A percentile compares a stretch with the other conserved stretches of the same genome.
Conservation (phyloP, 2,113 vertebrate genomes). For the Recurvirostra avosetta region DNA sequence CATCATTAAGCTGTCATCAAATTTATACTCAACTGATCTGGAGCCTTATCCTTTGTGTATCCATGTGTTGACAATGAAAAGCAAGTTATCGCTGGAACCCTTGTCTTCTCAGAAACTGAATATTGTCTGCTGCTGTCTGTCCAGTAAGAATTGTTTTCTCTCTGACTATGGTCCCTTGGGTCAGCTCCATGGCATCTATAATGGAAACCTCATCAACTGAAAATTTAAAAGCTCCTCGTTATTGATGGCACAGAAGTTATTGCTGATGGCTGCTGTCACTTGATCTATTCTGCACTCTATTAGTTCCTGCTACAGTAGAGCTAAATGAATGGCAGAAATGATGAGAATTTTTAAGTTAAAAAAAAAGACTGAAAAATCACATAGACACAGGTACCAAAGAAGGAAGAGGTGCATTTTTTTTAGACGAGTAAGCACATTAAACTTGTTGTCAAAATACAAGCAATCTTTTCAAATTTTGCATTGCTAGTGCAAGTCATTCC, state of each 20-base stretch:
- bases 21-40: not conserved
- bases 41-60: not conserved
- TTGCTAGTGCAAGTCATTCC: not conserved
- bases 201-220: not conserved
- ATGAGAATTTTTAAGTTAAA: not conserved
- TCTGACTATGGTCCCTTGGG: not conserved
- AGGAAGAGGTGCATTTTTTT: not conserved
- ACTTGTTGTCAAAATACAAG: not conserved
- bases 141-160: not conserved
- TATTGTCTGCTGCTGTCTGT: not conserved
- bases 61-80: not conserved
- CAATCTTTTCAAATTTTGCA: not conserved
- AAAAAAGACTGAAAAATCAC: not conserved
- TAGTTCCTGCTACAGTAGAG: not conserved
- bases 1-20: not conserved
- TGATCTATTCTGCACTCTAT: not conserved
- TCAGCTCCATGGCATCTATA: not conserved
- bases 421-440: not conserved
- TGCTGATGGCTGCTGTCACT: slow-evolving; percentile 7
- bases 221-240: not conserved
- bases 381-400: not conserved
- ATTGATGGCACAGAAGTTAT: not conserved
- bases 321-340: not conserved
- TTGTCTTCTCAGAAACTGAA: not conserved
- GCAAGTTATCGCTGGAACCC: not conserved